phyloP scores from a whole-genome alignment of 2,797 vertebrate species.

The Geotrypetes seraphini region DNA sequence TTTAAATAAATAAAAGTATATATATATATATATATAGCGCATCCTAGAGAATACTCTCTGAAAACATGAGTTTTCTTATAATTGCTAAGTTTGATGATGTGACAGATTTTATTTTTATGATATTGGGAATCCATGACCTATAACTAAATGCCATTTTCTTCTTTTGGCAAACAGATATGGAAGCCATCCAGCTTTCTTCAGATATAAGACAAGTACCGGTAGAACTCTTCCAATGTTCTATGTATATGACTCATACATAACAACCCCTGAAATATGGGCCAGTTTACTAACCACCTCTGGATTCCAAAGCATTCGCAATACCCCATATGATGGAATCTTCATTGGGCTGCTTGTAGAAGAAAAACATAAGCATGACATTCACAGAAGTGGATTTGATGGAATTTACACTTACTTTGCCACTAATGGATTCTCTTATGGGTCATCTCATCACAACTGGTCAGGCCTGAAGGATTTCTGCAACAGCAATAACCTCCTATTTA shows the following conservation, averaged over 20 bases:
- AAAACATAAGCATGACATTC: slow-evolving; percentile 78
- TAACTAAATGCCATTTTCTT: slow-evolving; percentile 2
- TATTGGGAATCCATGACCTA: slow-evolving; percentile 5
- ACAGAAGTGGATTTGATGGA: slow-evolving; percentile 83
- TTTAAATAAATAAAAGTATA: too few relatives aligned
- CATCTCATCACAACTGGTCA: slow-evolving; percentile 86
- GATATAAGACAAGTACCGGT: slow-evolving; percentile 68
- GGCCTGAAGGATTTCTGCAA: slow-evolving; percentile 80
- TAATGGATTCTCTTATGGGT: slow-evolving; percentile 92
- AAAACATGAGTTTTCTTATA: too few relatives aligned
- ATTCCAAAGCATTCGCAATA: slow-evolving; percentile 70
- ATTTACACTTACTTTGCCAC: slow-evolving; percentile 95
- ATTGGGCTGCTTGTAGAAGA: slow-evolving; percentile 88
- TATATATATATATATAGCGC: too few relatives aligned
- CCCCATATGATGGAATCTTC: slow-evolving; percentile 79
- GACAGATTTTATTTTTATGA: neutral
- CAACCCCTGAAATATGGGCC: slow-evolving; percentile 79
- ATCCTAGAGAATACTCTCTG: too few relatives aligned
- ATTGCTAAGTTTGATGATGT: neutral
- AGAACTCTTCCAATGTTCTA: slow-evolving; percentile 84
- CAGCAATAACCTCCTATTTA: slow-evolving; percentile 77
- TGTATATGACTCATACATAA: slow-evolving; percentile 89
- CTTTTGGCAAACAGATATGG: slow-evolving; percentile 71
- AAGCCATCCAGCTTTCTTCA: slow-evolving; percentile 85
- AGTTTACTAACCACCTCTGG: slow-evolving; percentile 74